Conservation (phyloP, 1,140 invertebrate genomes). For the Matsumurasca onukii region DNA sequence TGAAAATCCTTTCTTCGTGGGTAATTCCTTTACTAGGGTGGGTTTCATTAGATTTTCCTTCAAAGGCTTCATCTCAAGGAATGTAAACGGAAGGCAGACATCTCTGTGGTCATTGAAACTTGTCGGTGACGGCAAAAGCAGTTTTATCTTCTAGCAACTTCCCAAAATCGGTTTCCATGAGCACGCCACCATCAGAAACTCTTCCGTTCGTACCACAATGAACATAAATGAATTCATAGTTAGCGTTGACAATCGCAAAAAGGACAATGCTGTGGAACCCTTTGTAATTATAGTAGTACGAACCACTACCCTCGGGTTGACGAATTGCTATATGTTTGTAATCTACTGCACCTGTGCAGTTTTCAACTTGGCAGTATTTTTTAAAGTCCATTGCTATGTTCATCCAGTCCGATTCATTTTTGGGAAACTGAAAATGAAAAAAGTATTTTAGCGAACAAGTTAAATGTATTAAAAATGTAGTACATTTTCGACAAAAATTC, state of each 20-base stretch:
- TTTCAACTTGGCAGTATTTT: conserved; percentile 40
- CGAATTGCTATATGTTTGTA: conserved; percentile 46
- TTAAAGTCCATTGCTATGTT: conserved; percentile 17
- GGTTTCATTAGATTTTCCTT: conserved; percentile 39
- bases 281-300: conserved; percentile 53
- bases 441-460: neutral
- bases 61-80: conserved; percentile 50
- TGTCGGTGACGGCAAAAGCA: conserved; percentile 35
- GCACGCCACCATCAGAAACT: conserved; percentile 47
- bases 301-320: conserved; percentile 39
- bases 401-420: conserved; percentile 14
- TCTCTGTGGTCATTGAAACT: neutral
- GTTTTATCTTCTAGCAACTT: conserved; percentile 36
- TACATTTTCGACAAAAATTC: neutral
- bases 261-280: conserved; percentile 40
- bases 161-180: conserved; percentile 41
- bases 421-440: neutral
- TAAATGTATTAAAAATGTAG: neutral
- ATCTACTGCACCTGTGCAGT: conserved; percentile 46
- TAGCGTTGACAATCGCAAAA: conserved; percentile 36
- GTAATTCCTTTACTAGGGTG: conserved; percentile 41
- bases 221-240: conserved; percentile 37
- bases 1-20: conserved; percentile 47
- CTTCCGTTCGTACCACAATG: conserved; percentile 36
- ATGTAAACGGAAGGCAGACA: conserved; percentile 38